phyloP scores from a whole-genome alignment of 1,140 invertebrate genomes.

The Potamilus streckersoni region DNA sequence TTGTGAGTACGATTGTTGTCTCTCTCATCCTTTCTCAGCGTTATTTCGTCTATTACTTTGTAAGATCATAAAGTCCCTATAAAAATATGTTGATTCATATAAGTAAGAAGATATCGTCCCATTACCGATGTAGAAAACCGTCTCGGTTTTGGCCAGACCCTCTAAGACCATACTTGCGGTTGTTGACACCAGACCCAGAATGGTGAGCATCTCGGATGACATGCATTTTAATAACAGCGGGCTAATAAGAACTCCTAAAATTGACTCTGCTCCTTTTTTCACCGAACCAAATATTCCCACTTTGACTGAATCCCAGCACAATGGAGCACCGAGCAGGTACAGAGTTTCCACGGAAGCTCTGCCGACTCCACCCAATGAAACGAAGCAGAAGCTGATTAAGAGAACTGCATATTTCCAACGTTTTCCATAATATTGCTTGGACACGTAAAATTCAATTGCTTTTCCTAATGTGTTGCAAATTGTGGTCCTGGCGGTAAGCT shows the following conservation, averaged over 20 bases:
- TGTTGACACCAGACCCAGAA: slow-evolving; percentile 3
- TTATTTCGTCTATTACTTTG: no score
- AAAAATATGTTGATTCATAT: no score
- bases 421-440: background rate
- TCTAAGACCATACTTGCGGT: slow-evolving; percentile 14
- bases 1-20: no score
- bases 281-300: slow-evolving; percentile 16
- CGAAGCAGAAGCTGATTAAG: slow-evolving; percentile 8
- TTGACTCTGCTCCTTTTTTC: background rate
- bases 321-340: slow-evolving; percentile 25
- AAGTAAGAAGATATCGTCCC: no score
- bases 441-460: slow-evolving; percentile 3
- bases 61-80: no score
- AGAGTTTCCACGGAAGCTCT: slow-evolving; percentile 14
- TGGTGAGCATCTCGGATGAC: slow-evolving; percentile 9
- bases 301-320: slow-evolving; percentile 21
- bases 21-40: no score
- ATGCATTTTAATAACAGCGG: slow-evolving; percentile 10
- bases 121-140: slow-evolving; percentile 19
- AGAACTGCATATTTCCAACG: slow-evolving; percentile 8
- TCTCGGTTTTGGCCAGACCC: slow-evolving; percentile 17
- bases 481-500: background rate
- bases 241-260: slow-evolving; percentile 5
- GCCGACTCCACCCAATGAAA: slow-evolving; percentile 3
- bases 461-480: background rate